Percentiles rank a stretch among this genome's conserved stretches.
Conservation (phyloP, 2,113 vertebrate species). For the Strix aluco region DNA sequence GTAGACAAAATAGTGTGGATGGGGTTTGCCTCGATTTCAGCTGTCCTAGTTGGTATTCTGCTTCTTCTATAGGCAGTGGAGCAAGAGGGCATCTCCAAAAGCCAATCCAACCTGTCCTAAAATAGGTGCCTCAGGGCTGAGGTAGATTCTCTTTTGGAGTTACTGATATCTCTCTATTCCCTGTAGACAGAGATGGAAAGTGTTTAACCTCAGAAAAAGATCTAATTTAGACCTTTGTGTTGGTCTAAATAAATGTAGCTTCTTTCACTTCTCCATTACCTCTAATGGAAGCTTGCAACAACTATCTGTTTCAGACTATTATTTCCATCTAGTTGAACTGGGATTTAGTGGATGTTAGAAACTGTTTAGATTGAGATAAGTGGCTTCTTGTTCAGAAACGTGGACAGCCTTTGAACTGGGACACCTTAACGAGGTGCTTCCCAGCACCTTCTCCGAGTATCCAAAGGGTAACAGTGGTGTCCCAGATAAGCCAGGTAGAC, state of each 20-base stretch:
- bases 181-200: background rate
- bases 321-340: background rate
- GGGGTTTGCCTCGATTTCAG: background rate
- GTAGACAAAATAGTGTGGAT: background rate
- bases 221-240: background rate
- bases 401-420: background rate
- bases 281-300: background rate
- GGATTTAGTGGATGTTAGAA: background rate
- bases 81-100: accelerated
- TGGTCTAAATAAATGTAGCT: background rate
- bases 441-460: accelerated
- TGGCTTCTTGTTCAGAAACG: background rate
- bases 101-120: background rate
- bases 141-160: background rate
- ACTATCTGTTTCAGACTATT: background rate
- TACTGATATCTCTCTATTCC: background rate
- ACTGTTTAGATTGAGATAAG: background rate
- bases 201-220: background rate
- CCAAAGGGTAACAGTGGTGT: background rate
- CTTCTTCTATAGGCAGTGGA: background rate
- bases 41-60: background rate
- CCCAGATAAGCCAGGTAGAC: background rate
- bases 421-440: background rate
- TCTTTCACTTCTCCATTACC: background rate
- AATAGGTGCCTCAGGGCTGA: background rate